Conservation (phyloP, 2,797 vertebrate genomes). For the Fistularia commersonii region DNA sequence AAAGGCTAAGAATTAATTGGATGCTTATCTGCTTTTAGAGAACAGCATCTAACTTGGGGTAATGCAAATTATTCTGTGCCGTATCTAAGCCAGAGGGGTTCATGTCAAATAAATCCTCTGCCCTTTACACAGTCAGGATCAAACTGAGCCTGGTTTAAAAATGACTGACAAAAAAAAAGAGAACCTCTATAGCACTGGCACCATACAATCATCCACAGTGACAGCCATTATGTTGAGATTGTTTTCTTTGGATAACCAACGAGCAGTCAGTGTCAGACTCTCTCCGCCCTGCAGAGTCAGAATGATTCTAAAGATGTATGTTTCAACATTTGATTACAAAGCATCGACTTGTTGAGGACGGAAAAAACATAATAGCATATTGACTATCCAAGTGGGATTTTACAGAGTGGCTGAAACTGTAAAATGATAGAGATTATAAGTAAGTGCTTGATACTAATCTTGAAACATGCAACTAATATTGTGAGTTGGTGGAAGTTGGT, state of each 20-base stretch:
- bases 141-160: not conserved
- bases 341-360: not conserved
- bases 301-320: slow-evolving; percentile 1
- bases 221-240: not conserved
- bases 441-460: too few relatives aligned
- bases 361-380: slow-evolving; percentile 7
- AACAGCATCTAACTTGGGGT: slow-evolving; percentile 40
- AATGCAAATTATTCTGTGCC: slow-evolving; percentile 32
- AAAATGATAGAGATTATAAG: too few relatives aligned
- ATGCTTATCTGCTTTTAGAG: slow-evolving; percentile 31
- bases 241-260: slow-evolving; percentile 2
- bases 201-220: not conserved
- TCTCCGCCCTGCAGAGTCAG: slow-evolving; percentile 8
- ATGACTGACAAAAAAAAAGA: not conserved
- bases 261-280: not conserved
- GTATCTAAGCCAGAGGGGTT: too few relatives aligned
- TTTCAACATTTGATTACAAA: slow-evolving; percentile 7
- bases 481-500: too few relatives aligned
- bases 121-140: too few relatives aligned
- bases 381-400: too few relatives aligned
- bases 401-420: too few relatives aligned
- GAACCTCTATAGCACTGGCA: not conserved
- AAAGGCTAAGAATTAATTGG: slow-evolving; percentile 42
- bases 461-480: too few relatives aligned
- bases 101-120: too few relatives aligned